These are phyloP conservation scores for Erythrolamprus reginae DNA, from an alignment of 2,113 vertebrate genomes.

Conservation along the genomic window DNA sequence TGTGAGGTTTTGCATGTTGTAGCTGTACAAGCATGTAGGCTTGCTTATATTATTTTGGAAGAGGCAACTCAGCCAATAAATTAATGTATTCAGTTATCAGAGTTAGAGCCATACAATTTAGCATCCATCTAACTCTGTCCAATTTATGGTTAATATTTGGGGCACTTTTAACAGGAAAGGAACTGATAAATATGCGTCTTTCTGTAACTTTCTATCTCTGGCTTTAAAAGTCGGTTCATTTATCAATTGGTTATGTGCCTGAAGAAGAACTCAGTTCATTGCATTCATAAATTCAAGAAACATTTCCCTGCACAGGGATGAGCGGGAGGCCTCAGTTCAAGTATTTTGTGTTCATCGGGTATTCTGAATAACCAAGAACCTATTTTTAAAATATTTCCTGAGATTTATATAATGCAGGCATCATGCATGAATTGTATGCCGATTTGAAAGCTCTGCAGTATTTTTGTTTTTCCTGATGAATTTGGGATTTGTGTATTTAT, in stretches of 20 bases:
- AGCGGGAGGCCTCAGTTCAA: slow-evolving; percentile 56
- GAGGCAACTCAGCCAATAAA: slow-evolving; percentile 30
- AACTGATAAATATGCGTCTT: slow-evolving; percentile 30
- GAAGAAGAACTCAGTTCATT: slow-evolving; percentile 28
- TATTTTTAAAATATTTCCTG: slow-evolving; percentile 41
- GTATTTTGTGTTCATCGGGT: slow-evolving; percentile 46
- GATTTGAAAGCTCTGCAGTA: slow-evolving; percentile 32
- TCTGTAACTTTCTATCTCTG: slow-evolving; percentile 44
- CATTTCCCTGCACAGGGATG: slow-evolving; percentile 30
- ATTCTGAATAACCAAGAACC: slow-evolving; percentile 44
- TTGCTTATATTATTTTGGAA: slow-evolving; percentile 42
- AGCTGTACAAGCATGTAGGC: slow-evolving; percentile 61
- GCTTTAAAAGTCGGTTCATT: slow-evolving; percentile 30
- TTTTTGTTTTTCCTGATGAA: slow-evolving; percentile 33
- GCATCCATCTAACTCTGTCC: slow-evolving; percentile 46
- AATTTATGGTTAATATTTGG: slow-evolving; percentile 40
- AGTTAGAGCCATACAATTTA: slow-evolving; percentile 24
- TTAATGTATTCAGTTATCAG: slow-evolving; percentile 31
- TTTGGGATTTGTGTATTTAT: slow-evolving; percentile 17
- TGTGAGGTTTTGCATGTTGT: slow-evolving; percentile 58
- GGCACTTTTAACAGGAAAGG: slow-evolving; percentile 50
- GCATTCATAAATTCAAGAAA: slow-evolving; percentile 49
- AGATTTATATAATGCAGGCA: slow-evolving; percentile 39
- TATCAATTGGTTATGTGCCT: slow-evolving; percentile 13
- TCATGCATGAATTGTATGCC: slow-evolving; percentile 34